phyloP scores from a whole-genome alignment of 2,113 vertebrate species.

The Nycticebus coucang region DNA sequence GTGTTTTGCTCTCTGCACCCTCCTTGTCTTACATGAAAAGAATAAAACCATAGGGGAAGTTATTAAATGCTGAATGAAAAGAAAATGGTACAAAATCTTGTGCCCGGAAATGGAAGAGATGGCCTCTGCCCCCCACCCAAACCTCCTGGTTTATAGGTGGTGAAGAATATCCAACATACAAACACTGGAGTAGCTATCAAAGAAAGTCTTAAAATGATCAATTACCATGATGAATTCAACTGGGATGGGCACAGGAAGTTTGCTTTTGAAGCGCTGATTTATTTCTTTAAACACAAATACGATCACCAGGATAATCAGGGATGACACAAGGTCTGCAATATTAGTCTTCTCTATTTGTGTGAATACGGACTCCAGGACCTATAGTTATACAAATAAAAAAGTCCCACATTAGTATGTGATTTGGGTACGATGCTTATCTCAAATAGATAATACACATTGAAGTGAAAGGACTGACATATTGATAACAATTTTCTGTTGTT shows the following conservation, averaged over 20 bases:
- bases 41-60: background rate
- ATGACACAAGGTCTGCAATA: constrained; percentile 92
- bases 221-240: constrained; percentile 96
- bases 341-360: constrained; percentile 90
- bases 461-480: background rate
- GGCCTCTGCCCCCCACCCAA: background rate
- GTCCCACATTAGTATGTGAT: background rate
- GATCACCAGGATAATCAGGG: constrained; percentile 89
- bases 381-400: constrained; percentile 61
- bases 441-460: background rate
- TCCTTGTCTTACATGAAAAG: background rate
- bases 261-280: constrained; percentile 93
- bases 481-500: background rate
- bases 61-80: constrained; percentile 29
- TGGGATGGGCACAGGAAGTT: constrained; percentile 94
- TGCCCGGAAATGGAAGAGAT: background rate
- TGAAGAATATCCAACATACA: background rate
- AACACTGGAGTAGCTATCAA: background rate
- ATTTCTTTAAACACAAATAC: constrained; percentile 94
- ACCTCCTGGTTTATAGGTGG: background rate
- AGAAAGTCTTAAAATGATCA: background rate
- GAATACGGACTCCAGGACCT: constrained; percentile 91
- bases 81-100: background rate
- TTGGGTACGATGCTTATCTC: background rate
- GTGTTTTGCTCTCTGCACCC: background rate